Conservation (phyloP, 2,113 vertebrate genomes). For the Gambusia affinis region DNA sequence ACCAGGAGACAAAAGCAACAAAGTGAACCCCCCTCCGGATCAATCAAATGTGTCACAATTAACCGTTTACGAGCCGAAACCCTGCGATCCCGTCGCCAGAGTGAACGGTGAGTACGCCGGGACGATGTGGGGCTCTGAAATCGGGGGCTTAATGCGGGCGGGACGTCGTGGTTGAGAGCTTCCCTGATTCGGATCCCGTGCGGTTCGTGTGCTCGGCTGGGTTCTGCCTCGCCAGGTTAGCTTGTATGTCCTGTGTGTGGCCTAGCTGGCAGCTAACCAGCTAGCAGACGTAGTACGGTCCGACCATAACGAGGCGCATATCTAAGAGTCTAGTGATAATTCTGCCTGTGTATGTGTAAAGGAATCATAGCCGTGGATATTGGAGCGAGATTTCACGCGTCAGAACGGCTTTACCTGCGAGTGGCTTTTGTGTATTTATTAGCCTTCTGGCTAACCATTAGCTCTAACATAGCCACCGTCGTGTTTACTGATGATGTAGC, state of each 20-base stretch:
- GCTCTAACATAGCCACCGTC: constrained; percentile 58
- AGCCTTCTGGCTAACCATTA: constrained; percentile 60
- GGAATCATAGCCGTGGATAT: background rate
- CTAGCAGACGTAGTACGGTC: constrained; percentile 49
- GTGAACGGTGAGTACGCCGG: constrained; percentile 65
- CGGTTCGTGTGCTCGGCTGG: constrained; percentile 78
- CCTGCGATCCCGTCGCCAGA: constrained; percentile 19
- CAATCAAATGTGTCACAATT: constrained; percentile 79
- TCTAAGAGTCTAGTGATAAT: too few relatives aligned
- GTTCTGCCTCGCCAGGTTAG: constrained; percentile 82
- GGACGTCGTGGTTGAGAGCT: constrained; percentile 51
- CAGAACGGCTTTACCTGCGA: constrained; percentile 14
- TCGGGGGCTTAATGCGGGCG: background rate
- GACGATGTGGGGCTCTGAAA: background rate
- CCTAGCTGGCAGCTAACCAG: constrained; percentile 75
- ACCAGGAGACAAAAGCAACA: constrained; percentile 86
- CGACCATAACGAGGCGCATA: background rate
- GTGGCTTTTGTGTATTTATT: constrained; percentile 55
- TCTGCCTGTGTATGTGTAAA: background rate
- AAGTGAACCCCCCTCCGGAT: constrained; percentile 79
- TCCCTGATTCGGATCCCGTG: constrained; percentile 76
- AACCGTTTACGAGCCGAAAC: constrained; percentile 75
- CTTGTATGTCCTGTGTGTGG: constrained; percentile 73
- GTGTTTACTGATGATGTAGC: constrained; percentile 63
- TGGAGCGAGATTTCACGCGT: constrained; percentile 38